Conservation (phyloP, 2,113 vertebrate genomes). For the Neotragus moschatus region DNA sequence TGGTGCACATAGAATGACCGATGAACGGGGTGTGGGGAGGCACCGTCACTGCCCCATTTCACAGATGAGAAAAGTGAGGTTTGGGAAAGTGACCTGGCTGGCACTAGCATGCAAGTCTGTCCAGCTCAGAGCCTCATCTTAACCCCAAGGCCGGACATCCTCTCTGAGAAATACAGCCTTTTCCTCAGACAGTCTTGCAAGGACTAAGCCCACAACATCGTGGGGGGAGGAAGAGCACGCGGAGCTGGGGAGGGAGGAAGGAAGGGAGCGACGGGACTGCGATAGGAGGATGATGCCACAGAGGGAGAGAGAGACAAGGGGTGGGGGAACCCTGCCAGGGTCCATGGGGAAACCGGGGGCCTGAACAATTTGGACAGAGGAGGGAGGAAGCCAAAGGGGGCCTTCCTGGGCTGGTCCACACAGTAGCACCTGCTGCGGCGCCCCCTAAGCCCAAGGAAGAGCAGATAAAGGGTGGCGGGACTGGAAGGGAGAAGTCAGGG, state of each 20-base stretch:
- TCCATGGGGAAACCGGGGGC: not conserved
- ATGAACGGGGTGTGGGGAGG: not conserved
- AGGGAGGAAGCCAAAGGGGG: not conserved
- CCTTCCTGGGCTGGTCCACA: not conserved
- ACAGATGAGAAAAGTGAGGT: not conserved
- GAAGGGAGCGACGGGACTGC: no score
- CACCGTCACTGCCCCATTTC: not conserved
- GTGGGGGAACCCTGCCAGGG: not conserved
- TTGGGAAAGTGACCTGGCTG: not conserved
- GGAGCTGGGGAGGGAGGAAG: not conserved
- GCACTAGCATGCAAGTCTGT: not conserved
- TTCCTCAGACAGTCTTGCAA: not conserved
- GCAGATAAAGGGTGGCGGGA: accelerated
- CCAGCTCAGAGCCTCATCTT: not conserved
- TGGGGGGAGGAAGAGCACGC: not conserved
- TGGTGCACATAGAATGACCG: accelerated
- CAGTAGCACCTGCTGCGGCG: not conserved
- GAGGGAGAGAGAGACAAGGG: not conserved
- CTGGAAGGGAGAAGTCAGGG: not conserved
- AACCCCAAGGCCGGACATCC: not conserved
- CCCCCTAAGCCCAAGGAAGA: not conserved
- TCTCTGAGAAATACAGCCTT: not conserved
- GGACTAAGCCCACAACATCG: not conserved
- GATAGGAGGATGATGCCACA: not conserved
- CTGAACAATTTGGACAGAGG: not conserved